These are phyloP conservation scores for Entomobrya proxima DNA, from an alignment of 2,888 invertebrate genomes.

Conservation along the genomic window DNA sequence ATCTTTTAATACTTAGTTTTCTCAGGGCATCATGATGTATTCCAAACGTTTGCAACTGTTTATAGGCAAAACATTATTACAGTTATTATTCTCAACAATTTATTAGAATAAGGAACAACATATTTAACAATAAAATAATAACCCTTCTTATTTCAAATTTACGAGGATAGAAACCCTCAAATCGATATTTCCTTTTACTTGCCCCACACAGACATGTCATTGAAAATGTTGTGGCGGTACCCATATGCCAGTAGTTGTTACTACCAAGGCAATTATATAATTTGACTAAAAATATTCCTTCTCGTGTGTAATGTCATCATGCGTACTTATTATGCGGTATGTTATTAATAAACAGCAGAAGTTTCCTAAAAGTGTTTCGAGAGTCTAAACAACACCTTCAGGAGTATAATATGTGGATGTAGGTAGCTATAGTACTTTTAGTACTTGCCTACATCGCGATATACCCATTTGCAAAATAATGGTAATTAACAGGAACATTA, in stretches of 20 bases:
- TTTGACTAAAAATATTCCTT: neutral
- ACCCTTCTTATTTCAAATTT: too few species aligned
- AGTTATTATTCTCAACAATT: too few species aligned
- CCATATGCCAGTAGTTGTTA: neutral
- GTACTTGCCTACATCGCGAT: neutral
- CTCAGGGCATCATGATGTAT: too few species aligned
- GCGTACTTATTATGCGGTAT: constrained; percentile 13
- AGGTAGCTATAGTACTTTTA: neutral
- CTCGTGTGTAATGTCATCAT: neutral
- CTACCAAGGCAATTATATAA: neutral
- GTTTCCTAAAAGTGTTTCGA: neutral
- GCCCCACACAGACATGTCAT: neutral
- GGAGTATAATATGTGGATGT: neutral
- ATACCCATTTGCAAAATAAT: neutral
- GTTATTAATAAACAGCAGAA: neutral
- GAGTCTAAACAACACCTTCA: neutral
- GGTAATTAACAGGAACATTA: constrained; percentile 21
- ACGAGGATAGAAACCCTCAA: too few species aligned
- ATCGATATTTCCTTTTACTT: neutral
- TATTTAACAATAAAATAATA: too few species aligned
- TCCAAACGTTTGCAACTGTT: too few species aligned
- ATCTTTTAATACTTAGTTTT: neutral
- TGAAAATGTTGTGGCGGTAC: neutral
- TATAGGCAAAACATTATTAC: too few species aligned
- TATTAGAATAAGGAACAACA: too few species aligned